Percentiles rank a stretch among this genome's conserved stretches.
Evolutionary conservation across 2,888 invertebrate species (phyloP).

Genomic region (Athalia rosae): DNA sequence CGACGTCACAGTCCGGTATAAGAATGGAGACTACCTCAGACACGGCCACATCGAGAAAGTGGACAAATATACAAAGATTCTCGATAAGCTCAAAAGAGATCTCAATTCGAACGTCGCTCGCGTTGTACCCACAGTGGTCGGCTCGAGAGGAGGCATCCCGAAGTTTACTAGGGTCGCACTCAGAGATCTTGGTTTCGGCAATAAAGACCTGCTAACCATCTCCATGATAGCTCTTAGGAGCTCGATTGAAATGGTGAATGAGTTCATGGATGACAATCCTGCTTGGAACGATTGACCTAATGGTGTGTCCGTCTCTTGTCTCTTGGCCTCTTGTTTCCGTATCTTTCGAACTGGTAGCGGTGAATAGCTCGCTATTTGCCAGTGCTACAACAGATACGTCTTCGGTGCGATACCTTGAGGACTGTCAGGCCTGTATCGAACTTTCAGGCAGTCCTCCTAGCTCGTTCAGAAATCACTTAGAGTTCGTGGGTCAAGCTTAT

Average conservation of each 20-base stretch:
- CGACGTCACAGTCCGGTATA: constrained; percentile 59
- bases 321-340: too few relatives aligned
- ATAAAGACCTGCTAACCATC: constrained; percentile 53
- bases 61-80: constrained; percentile 56
- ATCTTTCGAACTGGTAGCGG: too few relatives aligned
- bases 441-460: not conserved
- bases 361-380: too few relatives aligned
- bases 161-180: constrained; percentile 54
- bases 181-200: constrained; percentile 52
- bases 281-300: too few relatives aligned
- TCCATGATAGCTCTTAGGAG: constrained; percentile 58
- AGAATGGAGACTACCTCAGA: constrained; percentile 52
- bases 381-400: too few relatives aligned
- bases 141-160: constrained; percentile 63
- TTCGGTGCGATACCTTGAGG: too few relatives aligned
- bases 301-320: too few relatives aligned
- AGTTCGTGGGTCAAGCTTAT: not conserved
- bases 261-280: constrained; percentile 61
- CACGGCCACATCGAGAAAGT: constrained; percentile 54
- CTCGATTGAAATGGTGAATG: constrained; percentile 58
- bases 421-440: constrained; percentile 23
- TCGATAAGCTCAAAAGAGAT: not conserved
- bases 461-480: not conserved
- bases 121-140: constrained; percentile 63
- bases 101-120: constrained; percentile 45